These are phyloP conservation scores for Atta colombica DNA, from an alignment of 1,140 invertebrate genomes.

Conservation along the genomic window DNA sequence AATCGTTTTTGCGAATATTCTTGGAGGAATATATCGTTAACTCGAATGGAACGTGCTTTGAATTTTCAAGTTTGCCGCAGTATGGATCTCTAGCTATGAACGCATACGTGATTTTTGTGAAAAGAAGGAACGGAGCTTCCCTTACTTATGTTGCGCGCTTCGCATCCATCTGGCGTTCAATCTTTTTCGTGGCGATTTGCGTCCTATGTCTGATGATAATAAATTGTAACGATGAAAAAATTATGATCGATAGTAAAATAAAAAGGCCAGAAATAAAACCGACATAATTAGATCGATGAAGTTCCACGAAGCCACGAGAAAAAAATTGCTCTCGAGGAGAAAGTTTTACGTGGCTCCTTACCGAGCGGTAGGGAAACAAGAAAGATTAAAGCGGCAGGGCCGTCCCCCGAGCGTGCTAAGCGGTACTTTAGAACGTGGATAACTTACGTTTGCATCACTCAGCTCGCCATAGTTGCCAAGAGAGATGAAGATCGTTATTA, in stretches of 20 bases:
- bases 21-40: slow-evolving; percentile 33
- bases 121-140: neutral
- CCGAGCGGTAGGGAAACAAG: slow-evolving; percentile 36
- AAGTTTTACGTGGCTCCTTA: slow-evolving; percentile 32
- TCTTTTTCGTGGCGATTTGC: neutral
- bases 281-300: slow-evolving; percentile 56
- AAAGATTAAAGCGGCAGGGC: slow-evolving; percentile 43
- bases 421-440: slow-evolving; percentile 47
- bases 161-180: neutral
- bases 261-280: neutral
- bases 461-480: slow-evolving; percentile 30
- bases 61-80: slow-evolving; percentile 49
- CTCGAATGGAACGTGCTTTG: slow-evolving; percentile 46
- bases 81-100: slow-evolving; percentile 32
- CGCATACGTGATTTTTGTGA: slow-evolving; percentile 42
- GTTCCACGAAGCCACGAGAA: neutral
- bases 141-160: neutral
- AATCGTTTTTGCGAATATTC: slow-evolving; percentile 7
- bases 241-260: neutral
- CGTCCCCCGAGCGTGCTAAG: slow-evolving; percentile 50
- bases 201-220: neutral
- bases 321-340: slow-evolving; percentile 25
- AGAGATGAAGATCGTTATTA: slow-evolving; percentile 60
- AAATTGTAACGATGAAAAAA: slow-evolving; percentile 5
- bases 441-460: slow-evolving; percentile 45